Evolutionary conservation across 2,888 invertebrate genomes (phyloP), one percentile per base, ranked within the genome.

Genomic region (Nomada goodeniana): DNA sequence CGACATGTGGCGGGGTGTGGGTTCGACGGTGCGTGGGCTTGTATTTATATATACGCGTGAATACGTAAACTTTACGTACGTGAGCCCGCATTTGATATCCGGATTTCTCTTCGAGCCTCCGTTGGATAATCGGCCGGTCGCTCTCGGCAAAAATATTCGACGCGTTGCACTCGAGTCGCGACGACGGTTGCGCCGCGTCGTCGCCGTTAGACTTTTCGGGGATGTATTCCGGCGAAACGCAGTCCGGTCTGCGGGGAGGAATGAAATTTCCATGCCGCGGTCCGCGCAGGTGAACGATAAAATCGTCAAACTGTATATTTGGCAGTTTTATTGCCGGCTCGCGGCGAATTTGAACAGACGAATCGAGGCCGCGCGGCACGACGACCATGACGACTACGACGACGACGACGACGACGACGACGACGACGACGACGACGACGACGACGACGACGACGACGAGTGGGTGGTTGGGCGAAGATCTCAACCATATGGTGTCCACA

Each of bases 401-500:
- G 47, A 47, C 47, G 13, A 53, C 47, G 47, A 47, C 47, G 4
- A 76, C 82, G 70, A 76, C 82, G 70, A 77, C 68, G 72, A 59
- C 74, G 86, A 83, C n/a, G n/a, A n/a, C n/a, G n/a, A n/a, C n/a
- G n/a, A n/a, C n/a, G n/a, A n/a, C n/a, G n/a, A n/a, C n/a, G n/a
- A n/a, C n/a, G n/a, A n/a, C 47, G 47, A 47, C 47, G 2, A 76
- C 82, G 70, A 77, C 68, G 72, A 59, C 74, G 86, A 83, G 85
- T 85, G 86, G 86, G 84, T 89, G 89, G 89, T 85, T 86, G 92
- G 91, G 88, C 90, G 91, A 91, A 91, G 89, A 90, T 89, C 88
- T 87, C 88, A 84, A 89, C 93, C 93, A 93, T 93, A 93, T 93
- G 93, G 93, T 91, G 91, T 92, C 92, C 92, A 93, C 93, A 92